phyloP scores from a whole-genome alignment of 2,797 vertebrate species.

The Cossypha polioptera region DNA sequence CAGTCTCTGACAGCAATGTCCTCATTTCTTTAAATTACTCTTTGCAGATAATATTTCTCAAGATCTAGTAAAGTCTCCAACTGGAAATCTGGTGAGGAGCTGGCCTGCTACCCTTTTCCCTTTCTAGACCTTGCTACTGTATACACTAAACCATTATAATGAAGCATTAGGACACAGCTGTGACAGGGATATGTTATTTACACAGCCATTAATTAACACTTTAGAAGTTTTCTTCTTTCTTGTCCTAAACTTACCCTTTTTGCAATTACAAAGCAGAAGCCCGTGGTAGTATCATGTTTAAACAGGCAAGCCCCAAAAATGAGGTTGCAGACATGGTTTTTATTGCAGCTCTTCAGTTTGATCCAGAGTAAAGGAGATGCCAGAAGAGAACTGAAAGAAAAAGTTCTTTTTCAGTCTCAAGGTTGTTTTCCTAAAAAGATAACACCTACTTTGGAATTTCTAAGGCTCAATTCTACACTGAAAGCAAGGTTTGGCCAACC shows the following conservation, averaged over 20 bases:
- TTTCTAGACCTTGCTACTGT: not conserved
- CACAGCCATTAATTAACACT: not conserved
- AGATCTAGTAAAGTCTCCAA: not conserved
- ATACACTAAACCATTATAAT: not conserved
- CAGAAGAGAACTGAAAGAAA: not conserved
- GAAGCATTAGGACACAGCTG: not conserved
- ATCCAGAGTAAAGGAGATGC: not conserved
- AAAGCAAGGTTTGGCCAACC: conserved; percentile 5
- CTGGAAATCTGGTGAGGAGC: not conserved
- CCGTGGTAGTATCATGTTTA: not conserved
- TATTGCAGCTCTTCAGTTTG: not conserved
- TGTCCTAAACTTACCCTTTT: not conserved
- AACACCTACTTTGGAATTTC: not conserved
- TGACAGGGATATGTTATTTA: not conserved
- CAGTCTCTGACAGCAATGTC: not conserved
- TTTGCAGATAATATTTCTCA: not conserved
- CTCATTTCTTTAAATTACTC: not conserved
- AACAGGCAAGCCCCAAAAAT: not conserved
- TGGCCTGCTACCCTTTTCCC: not conserved
- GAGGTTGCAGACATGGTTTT: not conserved
- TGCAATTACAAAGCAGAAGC: not conserved
- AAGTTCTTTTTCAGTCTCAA: not conserved
- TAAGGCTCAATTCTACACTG: not conserved
- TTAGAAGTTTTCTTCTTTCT: not conserved
- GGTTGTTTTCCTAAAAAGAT: not conserved